Conservation (phyloP, 2,888 invertebrate species). For the Aquatica leii region DNA sequence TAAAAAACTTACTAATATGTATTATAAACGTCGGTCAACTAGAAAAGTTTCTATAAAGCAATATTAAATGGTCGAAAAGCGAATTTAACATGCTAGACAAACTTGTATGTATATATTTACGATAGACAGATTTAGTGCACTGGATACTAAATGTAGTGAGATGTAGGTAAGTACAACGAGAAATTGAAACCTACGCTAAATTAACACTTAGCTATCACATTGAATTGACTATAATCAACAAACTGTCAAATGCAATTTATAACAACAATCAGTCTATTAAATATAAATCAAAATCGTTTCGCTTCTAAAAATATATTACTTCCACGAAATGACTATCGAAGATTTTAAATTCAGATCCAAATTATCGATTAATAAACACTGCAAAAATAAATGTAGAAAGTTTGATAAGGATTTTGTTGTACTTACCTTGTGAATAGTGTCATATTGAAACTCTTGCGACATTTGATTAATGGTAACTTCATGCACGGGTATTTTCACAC, state of each 20-base stretch:
- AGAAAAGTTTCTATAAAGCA: no score
- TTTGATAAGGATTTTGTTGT: slow-evolving; percentile 6
- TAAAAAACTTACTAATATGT: no score
- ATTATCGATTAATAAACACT: slow-evolving; percentile 54
- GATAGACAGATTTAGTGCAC: no score
- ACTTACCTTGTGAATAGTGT: slow-evolving; percentile 55
- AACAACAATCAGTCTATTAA: slow-evolving; percentile 11
- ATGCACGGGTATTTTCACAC: slow-evolving; percentile 51
- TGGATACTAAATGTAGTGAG: no score
- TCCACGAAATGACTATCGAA: slow-evolving; percentile 52
- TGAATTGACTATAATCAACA: slow-evolving; percentile 17
- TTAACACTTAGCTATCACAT: slow-evolving; percentile 23
- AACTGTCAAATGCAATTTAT: slow-evolving; percentile 6
- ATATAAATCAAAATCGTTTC: no score
- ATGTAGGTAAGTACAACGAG: not conserved
- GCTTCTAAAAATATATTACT: slow-evolving; percentile 41
- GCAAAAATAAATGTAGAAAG: no score
- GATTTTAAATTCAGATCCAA: slow-evolving; percentile 52
- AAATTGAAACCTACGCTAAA: slow-evolving; percentile 2
- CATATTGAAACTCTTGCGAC: slow-evolving; percentile 52
- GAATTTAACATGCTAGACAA: no score
- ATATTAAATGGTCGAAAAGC: no score
- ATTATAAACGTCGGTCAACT: no score
- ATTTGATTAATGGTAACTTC: slow-evolving; percentile 55
- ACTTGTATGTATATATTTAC: no score